Conservation (phyloP, 2,888 invertebrate genomes). For the Eristalis pertinax region DNA sequence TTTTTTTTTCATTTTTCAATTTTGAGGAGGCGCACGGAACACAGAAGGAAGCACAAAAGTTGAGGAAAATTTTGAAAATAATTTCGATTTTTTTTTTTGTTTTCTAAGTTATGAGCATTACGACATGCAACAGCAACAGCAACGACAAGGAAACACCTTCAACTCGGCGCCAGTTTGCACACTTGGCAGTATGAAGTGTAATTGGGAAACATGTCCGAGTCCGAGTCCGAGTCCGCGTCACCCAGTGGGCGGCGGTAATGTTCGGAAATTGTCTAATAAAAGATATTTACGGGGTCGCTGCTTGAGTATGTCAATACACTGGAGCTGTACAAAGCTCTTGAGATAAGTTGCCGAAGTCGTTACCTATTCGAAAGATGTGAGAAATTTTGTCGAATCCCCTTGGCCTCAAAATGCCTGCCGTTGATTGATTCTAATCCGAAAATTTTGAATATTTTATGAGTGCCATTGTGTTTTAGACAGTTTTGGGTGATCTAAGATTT, state of each 20-base stretch:
- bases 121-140: conserved; percentile 44
- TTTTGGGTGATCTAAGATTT: not conserved
- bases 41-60: not conserved
- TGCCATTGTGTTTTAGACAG: not conserved
- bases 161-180: conserved; percentile 19
- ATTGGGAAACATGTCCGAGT: conserved; percentile 39
- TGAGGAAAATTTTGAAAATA: not conserved
- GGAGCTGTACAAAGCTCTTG: conserved; percentile 4
- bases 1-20: not conserved
- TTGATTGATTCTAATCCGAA: not conserved
- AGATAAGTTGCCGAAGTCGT: not conserved
- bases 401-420: not conserved
- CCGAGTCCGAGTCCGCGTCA: not conserved
- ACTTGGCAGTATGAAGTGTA: conserved; percentile 16
- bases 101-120: conserved; percentile 38
- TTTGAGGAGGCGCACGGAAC: not conserved
- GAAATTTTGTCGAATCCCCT: not conserved
- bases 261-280: conserved; percentile 28
- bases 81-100: not conserved
- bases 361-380: not conserved
- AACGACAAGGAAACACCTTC: conserved; percentile 55
- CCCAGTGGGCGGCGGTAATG: conserved; percentile 58
- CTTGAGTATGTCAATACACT: conserved; percentile 34
- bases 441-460: not conserved
- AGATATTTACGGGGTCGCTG: conserved; percentile 47